Conservation (phyloP, 2,888 invertebrate genomes). For the Drosophila prostipennis region DNA sequence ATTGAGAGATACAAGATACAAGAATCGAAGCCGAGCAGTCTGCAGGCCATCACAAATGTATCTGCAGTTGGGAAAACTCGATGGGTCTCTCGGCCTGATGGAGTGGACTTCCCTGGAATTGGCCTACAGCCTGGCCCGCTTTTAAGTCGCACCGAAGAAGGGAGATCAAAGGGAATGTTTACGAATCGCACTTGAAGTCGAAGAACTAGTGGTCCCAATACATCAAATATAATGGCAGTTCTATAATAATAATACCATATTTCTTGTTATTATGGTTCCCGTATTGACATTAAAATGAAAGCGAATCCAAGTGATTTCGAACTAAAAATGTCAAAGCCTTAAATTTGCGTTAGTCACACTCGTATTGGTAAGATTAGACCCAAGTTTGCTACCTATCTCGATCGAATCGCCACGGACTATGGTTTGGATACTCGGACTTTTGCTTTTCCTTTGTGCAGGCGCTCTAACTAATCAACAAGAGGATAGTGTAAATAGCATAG, state of each 20-base stretch:
- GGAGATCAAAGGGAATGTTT: slow-evolving; percentile 27
- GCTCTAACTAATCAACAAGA: background rate
- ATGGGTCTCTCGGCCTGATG: slow-evolving; percentile 40
- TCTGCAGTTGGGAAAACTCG: slow-evolving; percentile 14
- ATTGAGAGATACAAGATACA: slow-evolving; percentile 56
- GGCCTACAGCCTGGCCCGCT: slow-evolving; percentile 61
- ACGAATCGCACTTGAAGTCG: background rate
- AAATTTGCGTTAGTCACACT: background rate
- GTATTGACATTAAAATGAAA: too few species aligned
- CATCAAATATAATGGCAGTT: background rate
- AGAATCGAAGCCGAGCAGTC: slow-evolving; percentile 16
- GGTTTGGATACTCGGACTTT: background rate
- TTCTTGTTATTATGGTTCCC: too few species aligned
- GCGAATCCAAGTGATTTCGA: background rate
- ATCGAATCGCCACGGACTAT: background rate
- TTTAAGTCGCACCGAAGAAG: slow-evolving; percentile 55
- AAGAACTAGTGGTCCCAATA: background rate
- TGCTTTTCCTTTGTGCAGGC: background rate
- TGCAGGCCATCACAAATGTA: slow-evolving; percentile 13
- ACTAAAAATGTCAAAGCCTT: slow-evolving; percentile 5
- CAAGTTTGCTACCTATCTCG: background rate
- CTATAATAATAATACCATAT: background rate
- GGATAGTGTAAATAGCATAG: background rate
- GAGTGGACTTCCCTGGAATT: slow-evolving; percentile 77
- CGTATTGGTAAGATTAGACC: background rate